phyloP scores from a whole-genome alignment of 1,140 invertebrate genomes.

The Holcopasites calliopsidis region DNA sequence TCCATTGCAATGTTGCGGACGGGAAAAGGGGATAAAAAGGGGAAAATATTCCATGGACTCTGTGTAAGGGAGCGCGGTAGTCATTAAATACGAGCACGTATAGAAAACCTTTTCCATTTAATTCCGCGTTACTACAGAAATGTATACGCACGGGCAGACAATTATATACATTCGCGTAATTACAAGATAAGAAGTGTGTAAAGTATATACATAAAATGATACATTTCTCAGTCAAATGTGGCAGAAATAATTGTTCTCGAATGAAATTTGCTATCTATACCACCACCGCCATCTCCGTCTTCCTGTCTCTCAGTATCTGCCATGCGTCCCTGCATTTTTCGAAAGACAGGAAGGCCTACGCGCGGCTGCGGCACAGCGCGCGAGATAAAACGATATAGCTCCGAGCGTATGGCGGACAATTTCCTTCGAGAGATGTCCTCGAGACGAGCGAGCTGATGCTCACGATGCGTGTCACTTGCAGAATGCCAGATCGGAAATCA shows the following conservation, averaged over 20 bases:
- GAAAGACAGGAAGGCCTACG: no score
- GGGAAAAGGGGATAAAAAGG: background rate
- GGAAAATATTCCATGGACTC: background rate
- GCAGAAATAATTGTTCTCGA: no score
- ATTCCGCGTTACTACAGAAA: background rate
- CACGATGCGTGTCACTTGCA: slow-evolving; percentile 49
- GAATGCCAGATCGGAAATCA: slow-evolving; percentile 55
- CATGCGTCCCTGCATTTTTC: no score
- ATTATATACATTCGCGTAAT: no score
- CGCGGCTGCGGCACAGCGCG: background rate
- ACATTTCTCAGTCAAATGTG: no score
- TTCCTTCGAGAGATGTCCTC: slow-evolving; percentile 43
- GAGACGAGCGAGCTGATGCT: slow-evolving; percentile 21
- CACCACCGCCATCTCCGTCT: no score
- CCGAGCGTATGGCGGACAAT: slow-evolving; percentile 47
- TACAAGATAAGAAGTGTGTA: no score
- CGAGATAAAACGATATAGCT: slow-evolving; percentile 23
- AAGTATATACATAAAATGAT: no score
- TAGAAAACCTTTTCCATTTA: background rate
- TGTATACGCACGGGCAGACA: no score
- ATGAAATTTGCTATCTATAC: no score
- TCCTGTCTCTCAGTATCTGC: no score
- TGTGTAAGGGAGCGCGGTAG: background rate
- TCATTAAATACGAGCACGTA: background rate
- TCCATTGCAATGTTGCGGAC: background rate